Evolutionary conservation across 2,797 vertebrate species (phyloP), one percentile per base, ranked within the genome.

Genomic region (Apogon talboti): DNA sequence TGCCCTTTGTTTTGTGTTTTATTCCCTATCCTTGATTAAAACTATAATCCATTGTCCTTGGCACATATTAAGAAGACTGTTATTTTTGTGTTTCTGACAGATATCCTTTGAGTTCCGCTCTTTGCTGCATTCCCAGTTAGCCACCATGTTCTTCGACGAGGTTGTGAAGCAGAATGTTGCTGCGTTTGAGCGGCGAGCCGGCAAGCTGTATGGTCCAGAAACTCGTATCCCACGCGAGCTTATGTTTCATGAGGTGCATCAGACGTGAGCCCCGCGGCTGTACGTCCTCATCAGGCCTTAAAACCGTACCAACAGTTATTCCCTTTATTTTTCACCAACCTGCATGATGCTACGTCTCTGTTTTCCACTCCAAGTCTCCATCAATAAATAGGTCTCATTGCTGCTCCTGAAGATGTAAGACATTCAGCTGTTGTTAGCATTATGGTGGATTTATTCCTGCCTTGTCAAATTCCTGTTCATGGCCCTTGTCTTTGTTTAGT

Each of bases 71-170:
- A 71, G 41, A 13, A 4, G 4, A 43, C 2, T 0, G 1, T 55
- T 18, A 1, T 61, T 45, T 41, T 46, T 59, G 1, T 55, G 0
- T 66, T 35, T 52, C 72, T n/a, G 2, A 16, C 93, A 98, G 97
- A 95, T 98, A 82, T 97, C 97, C 73, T 98, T 98, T 16, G 97
- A 98, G 91, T 98, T 98, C 71, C 96, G 96, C 57, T 98, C 97
- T 6, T 81, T 98, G 91, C 93, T 98, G 70, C 97, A 98, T 93
- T 98, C 97, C 56, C 95, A 98, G 91, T 79, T 98, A 83, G 96
- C 97, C 71, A 93, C 95, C 0, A 93, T 98, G 77, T 98, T 98
- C 92, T 98, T 98, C 33, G 96, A 98, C 1, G 96, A 98, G 89
- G 97, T 98, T 12, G 97, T 98, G 45, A 97, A 98, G 92, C 94